Conservation (phyloP, 2,797 vertebrate genomes). For the Gymnocypris eckloni region DNA sequence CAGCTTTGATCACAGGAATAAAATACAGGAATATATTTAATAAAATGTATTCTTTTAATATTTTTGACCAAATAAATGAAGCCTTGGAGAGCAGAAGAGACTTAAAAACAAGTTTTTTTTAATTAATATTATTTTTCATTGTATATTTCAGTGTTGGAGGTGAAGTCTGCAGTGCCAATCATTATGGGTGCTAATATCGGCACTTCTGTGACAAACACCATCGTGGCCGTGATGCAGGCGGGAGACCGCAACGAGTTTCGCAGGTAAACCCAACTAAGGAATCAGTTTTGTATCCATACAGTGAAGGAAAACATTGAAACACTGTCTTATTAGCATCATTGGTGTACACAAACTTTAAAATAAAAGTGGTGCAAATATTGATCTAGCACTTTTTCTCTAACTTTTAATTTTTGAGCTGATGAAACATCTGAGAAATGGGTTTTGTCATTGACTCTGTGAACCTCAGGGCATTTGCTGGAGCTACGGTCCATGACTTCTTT, state of each 20-base stretch:
- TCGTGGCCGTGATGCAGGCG: constrained; percentile 96
- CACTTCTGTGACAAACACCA: constrained; percentile 96
- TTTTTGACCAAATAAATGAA: neutral
- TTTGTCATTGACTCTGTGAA: neutral
- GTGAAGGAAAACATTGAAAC: neutral
- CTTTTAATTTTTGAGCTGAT: neutral
- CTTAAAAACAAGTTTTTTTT: too few relatives aligned
- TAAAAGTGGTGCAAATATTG: neutral
- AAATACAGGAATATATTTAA: neutral
- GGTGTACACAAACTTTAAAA: neutral
- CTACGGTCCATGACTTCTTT: constrained; percentile 97
- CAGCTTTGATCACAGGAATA: neutral
- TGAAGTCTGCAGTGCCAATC: constrained; percentile 89
- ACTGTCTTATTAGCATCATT: too few relatives aligned
- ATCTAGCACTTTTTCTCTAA: neutral
- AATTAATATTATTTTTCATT: neutral
- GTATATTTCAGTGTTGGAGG: constrained; percentile 83
- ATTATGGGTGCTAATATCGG: constrained; percentile 99
- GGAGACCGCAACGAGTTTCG: constrained; percentile 94
- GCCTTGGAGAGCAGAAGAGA: neutral
- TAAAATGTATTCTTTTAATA: neutral
- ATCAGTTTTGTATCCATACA: neutral
- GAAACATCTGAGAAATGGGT: neutral
- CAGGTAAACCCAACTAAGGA: constrained; percentile 78
- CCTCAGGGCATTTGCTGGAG: constrained; percentile 91